Evolutionary conservation across 92 coral and sea anemone species (phyloP).

Genomic region (Palythoa heliodiscus): DNA sequence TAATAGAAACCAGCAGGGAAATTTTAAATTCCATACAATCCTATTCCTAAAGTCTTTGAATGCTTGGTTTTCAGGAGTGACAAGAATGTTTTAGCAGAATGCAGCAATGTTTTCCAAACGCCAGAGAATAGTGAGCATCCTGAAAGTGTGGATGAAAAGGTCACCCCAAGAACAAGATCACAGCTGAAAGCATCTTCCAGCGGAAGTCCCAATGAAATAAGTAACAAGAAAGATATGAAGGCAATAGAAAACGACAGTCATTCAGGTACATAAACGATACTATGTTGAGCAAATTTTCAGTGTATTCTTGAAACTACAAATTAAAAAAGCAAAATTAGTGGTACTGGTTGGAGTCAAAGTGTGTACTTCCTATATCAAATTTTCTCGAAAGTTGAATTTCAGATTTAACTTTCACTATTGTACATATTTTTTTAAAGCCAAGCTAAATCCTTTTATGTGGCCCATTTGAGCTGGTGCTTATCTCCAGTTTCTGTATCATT

Average conservation of each 20-base stretch:
- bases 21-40: too few relatives aligned
- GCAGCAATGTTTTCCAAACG: background rate
- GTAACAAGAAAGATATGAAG: background rate
- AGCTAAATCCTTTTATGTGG: too few relatives aligned
- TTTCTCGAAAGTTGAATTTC: too few relatives aligned
- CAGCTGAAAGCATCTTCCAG: background rate
- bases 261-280: background rate
- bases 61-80: slow-evolving; percentile 13
- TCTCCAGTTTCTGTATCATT: too few relatives aligned
- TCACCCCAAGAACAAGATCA: slow-evolving; percentile 16
- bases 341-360: too few relatives aligned
- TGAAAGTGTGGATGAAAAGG: slow-evolving; percentile 1
- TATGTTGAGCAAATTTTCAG: background rate
- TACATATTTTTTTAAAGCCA: too few relatives aligned
- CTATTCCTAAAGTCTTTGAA: background rate
- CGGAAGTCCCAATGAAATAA: background rate
- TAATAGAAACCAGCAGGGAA: too few relatives aligned
- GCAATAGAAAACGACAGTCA: background rate
- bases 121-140: slow-evolving; percentile 19
- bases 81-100: background rate
- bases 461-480: too few relatives aligned
- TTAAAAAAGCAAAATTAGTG: too few relatives aligned
- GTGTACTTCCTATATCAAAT: too few relatives aligned
- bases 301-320: background rate
- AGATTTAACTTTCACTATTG: too few relatives aligned